These are phyloP conservation scores for Drosophila asahinai DNA, from an alignment of 1,140 invertebrate species.

Conservation along the genomic window DNA sequence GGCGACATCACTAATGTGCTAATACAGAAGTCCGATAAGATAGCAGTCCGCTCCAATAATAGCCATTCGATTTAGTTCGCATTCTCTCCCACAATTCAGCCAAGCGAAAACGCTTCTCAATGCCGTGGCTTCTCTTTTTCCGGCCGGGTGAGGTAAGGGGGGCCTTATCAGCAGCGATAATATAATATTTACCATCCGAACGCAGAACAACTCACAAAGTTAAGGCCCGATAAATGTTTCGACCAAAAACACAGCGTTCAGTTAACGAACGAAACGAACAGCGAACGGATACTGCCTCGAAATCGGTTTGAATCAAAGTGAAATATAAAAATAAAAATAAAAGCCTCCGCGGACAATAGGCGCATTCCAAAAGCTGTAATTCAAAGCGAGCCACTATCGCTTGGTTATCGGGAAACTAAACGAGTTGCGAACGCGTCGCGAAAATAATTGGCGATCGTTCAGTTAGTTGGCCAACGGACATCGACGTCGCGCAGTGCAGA, in stretches of 20 bases:
- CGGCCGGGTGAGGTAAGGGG: constrained; percentile 2
- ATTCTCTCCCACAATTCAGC: constrained; percentile 7
- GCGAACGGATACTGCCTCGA: constrained; percentile 64
- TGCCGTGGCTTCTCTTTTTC: constrained; percentile 4
- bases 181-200: constrained; percentile 54
- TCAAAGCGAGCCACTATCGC: constrained; percentile 67
- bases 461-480: constrained; percentile 57
- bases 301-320: constrained; percentile 6
- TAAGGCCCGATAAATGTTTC: constrained; percentile 57
- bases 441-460: constrained; percentile 63
- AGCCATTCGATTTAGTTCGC: constrained; percentile 33
- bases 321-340: constrained; percentile 44
- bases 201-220: constrained; percentile 21
- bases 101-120: constrained; percentile 17
- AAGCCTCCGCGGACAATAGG: constrained; percentile 29
- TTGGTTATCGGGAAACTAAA: constrained; percentile 63
- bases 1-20: constrained; percentile 63
- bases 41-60: constrained; percentile 20
- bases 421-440: constrained; percentile 29
- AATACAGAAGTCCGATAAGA: constrained; percentile 60
- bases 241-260: constrained; percentile 51
- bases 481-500: constrained; percentile 45
- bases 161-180: constrained; percentile 71
- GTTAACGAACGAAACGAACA: constrained; percentile 77
- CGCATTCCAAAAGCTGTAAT: constrained; percentile 44